Conservation (phyloP, 1,140 invertebrate species). For the Aleiodes sp. region DNA sequence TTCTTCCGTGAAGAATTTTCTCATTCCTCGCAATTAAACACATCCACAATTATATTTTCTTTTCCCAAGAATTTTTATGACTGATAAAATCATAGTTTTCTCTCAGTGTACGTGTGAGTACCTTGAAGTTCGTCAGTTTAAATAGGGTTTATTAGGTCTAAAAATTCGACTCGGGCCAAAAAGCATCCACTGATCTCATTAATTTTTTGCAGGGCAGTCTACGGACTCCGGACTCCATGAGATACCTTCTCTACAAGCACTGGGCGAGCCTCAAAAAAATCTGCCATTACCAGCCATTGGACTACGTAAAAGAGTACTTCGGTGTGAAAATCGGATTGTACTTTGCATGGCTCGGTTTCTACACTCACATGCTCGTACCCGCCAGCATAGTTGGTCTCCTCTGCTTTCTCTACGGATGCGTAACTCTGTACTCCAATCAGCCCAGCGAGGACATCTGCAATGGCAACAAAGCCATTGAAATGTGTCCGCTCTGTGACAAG, state of each 20-base stretch:
- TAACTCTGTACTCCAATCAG: conserved; percentile 76
- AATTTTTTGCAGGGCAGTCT: conserved; percentile 74
- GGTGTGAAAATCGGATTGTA: conserved; percentile 94
- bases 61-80: too few species aligned
- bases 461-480: conserved; percentile 69
- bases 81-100: too few species aligned
- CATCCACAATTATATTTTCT: too few species aligned
- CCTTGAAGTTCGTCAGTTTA: too few species aligned
- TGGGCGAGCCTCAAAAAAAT: conserved; percentile 86
- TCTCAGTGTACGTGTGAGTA: too few species aligned
- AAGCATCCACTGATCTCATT: neutral
- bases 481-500: conserved; percentile 88
- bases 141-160: too few species aligned
- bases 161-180: too few species aligned
- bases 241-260: conserved; percentile 82
- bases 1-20: neutral
- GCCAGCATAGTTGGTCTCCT: conserved; percentile 84
- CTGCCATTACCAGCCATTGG: conserved; percentile 87
- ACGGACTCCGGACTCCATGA: conserved; percentile 73
- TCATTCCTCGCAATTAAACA: too few species aligned
- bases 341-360: conserved; percentile 97
- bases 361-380: conserved; percentile 91
- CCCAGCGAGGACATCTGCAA: conserved; percentile 88
- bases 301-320: conserved; percentile 91
- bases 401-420: conserved; percentile 83